Evolutionary conservation across 37 sponge, comb jelly and placozoan species (phyloP).

Genomic region (Eunapius fragilis): DNA sequence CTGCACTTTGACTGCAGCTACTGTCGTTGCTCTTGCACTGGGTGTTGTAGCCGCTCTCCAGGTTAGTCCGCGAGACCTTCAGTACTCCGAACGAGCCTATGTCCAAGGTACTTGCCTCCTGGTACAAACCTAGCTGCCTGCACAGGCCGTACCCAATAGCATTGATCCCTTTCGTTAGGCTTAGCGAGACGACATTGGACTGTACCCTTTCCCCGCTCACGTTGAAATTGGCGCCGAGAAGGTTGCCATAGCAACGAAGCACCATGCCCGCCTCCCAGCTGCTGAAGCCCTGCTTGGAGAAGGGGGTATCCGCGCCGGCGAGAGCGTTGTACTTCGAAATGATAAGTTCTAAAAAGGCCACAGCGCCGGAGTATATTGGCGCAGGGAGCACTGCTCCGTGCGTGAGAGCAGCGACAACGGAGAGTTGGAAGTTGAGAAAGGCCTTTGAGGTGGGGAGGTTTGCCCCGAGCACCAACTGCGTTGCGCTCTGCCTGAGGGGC

Average conservation of each 20-base stretch:
- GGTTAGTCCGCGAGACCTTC: conserved; percentile 24
- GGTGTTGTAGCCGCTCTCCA: conserved; percentile 8
- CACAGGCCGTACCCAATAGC: conserved; percentile 52
- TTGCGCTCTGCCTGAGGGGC: background rate
- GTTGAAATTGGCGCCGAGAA: background rate
- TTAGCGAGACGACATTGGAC: background rate
- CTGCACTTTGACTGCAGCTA: background rate
- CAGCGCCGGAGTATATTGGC: background rate
- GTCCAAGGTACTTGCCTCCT: background rate
- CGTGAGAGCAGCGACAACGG: background rate
- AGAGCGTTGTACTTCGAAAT: background rate
- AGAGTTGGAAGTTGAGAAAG: background rate
- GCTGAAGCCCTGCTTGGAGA: conserved; percentile 18
- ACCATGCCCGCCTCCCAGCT: background rate
- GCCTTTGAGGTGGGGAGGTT: conserved; percentile 6
- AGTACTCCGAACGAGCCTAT: conserved; percentile 3
- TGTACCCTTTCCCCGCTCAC: background rate
- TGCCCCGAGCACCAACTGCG: background rate
- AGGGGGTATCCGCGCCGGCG: too few relatives aligned
- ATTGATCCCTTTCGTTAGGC: background rate
- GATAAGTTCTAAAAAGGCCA: conserved; percentile 6
- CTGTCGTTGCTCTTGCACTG: background rate
- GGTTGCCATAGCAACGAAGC: conserved; percentile 5
- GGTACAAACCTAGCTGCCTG: conserved; percentile 20
- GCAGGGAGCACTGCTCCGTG: background rate